Percentiles rank a stretch among this genome's conserved stretches.
phyloP scores from a whole-genome alignment of 2,113 vertebrate genomes.

The Heterotilapia buettikoferi region DNA sequence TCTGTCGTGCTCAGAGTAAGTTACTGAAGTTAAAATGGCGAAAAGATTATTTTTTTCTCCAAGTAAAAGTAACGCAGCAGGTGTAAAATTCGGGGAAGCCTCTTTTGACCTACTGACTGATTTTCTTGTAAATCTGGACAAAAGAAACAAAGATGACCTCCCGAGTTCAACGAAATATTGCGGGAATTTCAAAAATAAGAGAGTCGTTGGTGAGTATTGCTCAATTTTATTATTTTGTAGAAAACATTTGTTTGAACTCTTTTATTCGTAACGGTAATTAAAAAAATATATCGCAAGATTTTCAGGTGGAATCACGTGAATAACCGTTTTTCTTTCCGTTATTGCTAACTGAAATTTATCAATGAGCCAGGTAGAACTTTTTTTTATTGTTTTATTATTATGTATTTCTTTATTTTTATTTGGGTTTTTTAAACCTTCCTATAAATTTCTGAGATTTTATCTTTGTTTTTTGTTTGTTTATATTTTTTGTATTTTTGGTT shows the following conservation, averaged over 20 bases:
- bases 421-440: not conserved
- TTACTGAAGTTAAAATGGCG: conserved; percentile 7
- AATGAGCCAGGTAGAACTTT: not conserved
- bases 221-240: not conserved
- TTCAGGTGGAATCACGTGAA: not conserved
- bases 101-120: conserved; percentile 59
- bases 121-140: conserved; percentile 55
- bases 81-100: conserved; percentile 45
- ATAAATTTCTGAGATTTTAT: not conserved
- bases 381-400: not conserved
- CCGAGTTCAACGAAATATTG: conserved; percentile 16
- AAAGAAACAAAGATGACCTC: conserved; percentile 59
- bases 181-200: conserved; percentile 51
- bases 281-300: fast-evolving
- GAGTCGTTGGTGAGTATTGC: conserved; percentile 50
- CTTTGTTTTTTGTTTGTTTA: not conserved
- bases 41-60: not conserved
- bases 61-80: not conserved
- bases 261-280: not conserved
- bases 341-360: not conserved
- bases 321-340: not conserved
- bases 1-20: not conserved
- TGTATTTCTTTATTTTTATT: not conserved
- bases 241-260: not conserved
- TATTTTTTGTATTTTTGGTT: not conserved